Percentiles rank a stretch among this genome's conserved stretches.
These are phyloP conservation scores for Amblyopsis hoosieri DNA, from an alignment of 2,797 vertebrate genomes.

Conservation along the genomic window DNA sequence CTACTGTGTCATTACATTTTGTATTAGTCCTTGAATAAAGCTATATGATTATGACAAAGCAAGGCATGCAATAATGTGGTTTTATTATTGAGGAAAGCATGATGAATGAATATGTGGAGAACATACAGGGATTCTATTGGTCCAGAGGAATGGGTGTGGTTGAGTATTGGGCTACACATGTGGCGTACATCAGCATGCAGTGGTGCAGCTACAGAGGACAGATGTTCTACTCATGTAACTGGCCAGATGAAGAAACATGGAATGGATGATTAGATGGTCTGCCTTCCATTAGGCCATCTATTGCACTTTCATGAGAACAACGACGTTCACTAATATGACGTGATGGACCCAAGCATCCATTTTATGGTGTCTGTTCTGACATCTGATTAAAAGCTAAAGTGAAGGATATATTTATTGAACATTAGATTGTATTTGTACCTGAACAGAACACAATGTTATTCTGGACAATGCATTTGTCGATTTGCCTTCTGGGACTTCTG, in stretches of 20 bases:
- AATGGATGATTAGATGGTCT: conserved; percentile 28
- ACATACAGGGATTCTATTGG: conserved; percentile 45
- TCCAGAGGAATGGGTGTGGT: conserved; percentile 42
- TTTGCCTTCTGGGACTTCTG: conserved; percentile 45
- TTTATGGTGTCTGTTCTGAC: neutral
- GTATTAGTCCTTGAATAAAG: conserved; percentile 94
- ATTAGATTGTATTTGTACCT: neutral
- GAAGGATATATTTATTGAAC: neutral
- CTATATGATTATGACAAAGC: conserved; percentile 81
- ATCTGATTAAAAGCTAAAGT: neutral
- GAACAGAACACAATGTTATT: conserved; percentile 44
- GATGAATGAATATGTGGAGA: neutral
- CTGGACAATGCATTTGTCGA: conserved; percentile 32
- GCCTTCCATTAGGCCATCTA: neutral
- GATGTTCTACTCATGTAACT: neutral
- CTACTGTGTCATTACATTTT: conserved; percentile 92
- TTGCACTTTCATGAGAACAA: neutral
- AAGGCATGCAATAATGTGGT: neutral
- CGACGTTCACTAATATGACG: neutral
- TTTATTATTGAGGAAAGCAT: neutral
- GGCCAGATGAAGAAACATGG: conserved; percentile 9
- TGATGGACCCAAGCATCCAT: neutral
- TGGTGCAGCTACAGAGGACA: conserved; percentile 25
- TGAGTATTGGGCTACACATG: neutral
- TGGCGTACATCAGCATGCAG: conserved; percentile 15